Evolutionary conservation across 2,888 invertebrate genomes (phyloP).

Genomic region (Bedellia somnulentella): DNA sequence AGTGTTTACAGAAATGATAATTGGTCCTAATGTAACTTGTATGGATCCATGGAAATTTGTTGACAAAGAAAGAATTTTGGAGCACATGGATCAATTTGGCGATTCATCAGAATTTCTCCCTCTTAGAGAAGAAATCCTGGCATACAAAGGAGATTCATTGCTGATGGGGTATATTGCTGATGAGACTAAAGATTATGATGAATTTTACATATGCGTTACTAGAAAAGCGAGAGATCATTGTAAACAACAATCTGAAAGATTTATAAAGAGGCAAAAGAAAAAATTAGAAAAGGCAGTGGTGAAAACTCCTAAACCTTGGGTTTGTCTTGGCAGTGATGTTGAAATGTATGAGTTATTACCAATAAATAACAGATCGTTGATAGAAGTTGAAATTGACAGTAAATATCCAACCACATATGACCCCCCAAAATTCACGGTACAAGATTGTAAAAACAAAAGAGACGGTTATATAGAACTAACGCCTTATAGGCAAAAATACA

Average conservation of each 20-base stretch:
- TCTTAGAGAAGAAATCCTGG: slow-evolving; percentile 33
- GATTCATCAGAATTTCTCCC: slow-evolving; percentile 45
- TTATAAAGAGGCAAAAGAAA: slow-evolving; percentile 60
- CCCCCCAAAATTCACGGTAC: slow-evolving; percentile 47
- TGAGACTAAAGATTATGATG: slow-evolving; percentile 62
- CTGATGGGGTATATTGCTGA: slow-evolving; percentile 70
- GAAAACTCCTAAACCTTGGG: slow-evolving; percentile 62
- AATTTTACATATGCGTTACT: slow-evolving; percentile 70
- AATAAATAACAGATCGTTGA: slow-evolving; percentile 56
- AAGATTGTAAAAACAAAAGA: slow-evolving; percentile 58
- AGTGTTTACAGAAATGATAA: slow-evolving; percentile 62
- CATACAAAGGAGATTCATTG: slow-evolving; percentile 37
- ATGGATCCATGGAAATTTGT: slow-evolving; percentile 76
- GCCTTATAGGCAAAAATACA: slow-evolving; percentile 57
- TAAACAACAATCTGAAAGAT: slow-evolving; percentile 44
- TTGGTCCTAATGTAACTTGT: slow-evolving; percentile 69
- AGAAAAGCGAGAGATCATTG: slow-evolving; percentile 56
- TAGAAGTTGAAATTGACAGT: slow-evolving; percentile 69
- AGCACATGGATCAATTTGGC: slow-evolving; percentile 61
- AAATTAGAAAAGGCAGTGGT: slow-evolving; percentile 59
- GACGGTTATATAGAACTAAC: slow-evolving; percentile 72
- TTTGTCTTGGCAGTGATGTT: slow-evolving; percentile 64
- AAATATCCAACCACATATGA: slow-evolving; percentile 57
- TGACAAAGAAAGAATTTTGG: slow-evolving; percentile 61
- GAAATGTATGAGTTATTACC: slow-evolving; percentile 62